These are phyloP conservation scores for Pituophis catenifer DNA, from an alignment of 2,113 vertebrate species.

Conservation along the genomic window DNA sequence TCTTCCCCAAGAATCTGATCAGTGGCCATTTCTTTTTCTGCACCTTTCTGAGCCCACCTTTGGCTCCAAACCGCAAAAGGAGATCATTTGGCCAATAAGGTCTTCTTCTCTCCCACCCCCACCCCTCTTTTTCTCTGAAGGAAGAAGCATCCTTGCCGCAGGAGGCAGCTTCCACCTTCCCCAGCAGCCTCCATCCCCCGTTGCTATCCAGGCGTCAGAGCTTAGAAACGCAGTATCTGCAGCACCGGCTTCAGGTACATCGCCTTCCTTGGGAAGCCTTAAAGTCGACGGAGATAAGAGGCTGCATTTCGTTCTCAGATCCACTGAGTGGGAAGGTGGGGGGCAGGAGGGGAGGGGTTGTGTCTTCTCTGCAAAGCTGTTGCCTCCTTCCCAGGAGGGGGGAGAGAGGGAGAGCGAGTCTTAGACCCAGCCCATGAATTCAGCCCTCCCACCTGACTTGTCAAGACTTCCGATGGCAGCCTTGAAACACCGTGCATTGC, in stretches of 20 bases:
- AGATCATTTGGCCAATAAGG: neutral
- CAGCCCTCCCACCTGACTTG: neutral
- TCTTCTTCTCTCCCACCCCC: too few relatives aligned
- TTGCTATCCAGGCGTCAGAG: constrained; percentile 85
- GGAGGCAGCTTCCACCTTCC: constrained; percentile 76
- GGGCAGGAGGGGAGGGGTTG: too few relatives aligned
- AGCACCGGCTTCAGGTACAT: constrained; percentile 88
- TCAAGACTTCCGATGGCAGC: too few relatives aligned
- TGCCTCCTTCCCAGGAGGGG: neutral
- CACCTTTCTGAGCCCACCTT: too few relatives aligned
- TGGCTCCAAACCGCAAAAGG: neutral
- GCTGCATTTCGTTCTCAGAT: neutral
- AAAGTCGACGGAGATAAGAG: neutral
- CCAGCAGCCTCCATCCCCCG: constrained; percentile 71
- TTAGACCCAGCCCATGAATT: neutral
- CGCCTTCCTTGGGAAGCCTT: too few relatives aligned
- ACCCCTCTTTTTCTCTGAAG: constrained; percentile 61
- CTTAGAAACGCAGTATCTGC: constrained; percentile 88
- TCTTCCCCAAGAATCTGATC: neutral
- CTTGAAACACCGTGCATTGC: accelerated
- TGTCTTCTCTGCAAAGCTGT: neutral
- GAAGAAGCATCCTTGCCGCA: constrained; percentile 81
- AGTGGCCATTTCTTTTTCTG: neutral
- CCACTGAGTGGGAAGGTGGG: neutral
- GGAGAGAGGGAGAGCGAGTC: neutral